These are phyloP conservation scores for Galemys pyrenaicus DNA, from an alignment of 2,113 vertebrate species.

Conservation along the genomic window DNA sequence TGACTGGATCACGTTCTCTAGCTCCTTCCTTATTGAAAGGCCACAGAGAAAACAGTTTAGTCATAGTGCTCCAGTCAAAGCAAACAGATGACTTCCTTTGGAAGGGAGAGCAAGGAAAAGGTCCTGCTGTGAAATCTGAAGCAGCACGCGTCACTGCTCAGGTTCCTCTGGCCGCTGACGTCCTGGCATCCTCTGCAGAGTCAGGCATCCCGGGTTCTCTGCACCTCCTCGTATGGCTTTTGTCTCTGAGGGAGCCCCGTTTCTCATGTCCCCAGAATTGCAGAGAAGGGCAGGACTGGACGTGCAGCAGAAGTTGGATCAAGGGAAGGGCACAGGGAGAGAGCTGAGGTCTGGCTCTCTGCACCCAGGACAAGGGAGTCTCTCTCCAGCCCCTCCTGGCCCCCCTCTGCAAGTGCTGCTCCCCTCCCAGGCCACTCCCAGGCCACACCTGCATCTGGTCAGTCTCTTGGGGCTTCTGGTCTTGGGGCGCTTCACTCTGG, in stretches of 20 bases:
- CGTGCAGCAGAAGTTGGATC: not conserved
- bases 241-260: not conserved
- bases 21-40: not conserved
- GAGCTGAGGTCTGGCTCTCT: not conserved
- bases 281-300: not conserved
- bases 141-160: not conserved
- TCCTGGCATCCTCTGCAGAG: not conserved
- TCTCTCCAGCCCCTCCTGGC: not conserved
- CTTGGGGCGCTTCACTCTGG: not conserved
- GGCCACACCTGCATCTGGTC: not conserved
- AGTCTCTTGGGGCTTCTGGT: not conserved
- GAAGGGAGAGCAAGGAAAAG: not conserved
- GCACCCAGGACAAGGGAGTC: too few relatives aligned
- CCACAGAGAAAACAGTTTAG: not conserved
- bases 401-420: not conserved
- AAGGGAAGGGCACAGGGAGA: not conserved
- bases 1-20: too few relatives aligned
- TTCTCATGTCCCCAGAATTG: not conserved
- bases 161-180: accelerated
- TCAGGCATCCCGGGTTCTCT: not conserved
- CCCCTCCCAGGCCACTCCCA: not conserved
- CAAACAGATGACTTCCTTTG: not conserved
- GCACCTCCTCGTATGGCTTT: not conserved
- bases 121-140: not conserved
- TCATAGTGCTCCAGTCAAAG: not conserved